phyloP scores from a whole-genome alignment of 2,113 vertebrate species.

The Chascanopsetta lugubris region DNA sequence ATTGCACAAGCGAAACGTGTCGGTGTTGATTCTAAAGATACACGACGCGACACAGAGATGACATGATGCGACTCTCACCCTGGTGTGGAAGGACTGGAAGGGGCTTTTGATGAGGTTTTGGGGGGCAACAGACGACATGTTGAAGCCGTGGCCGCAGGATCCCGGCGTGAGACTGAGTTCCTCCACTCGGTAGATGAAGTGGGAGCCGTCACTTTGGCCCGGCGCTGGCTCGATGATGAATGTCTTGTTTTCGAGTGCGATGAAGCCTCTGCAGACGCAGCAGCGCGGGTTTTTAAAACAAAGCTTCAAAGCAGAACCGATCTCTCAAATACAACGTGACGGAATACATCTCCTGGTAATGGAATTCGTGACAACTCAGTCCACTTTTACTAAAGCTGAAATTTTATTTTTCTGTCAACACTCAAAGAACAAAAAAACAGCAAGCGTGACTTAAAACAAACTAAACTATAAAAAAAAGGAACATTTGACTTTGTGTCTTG shows the following conservation, averaged over 20 bases:
- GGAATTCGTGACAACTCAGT: conserved; percentile 18
- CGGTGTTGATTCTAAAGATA: conserved; percentile 1
- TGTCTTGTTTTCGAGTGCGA: conserved; percentile 86
- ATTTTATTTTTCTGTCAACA: background rate
- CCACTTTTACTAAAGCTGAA: conserved; percentile 2
- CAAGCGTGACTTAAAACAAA: too few species aligned
- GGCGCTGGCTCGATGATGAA: conserved; percentile 88
- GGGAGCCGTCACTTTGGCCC: conserved; percentile 67
- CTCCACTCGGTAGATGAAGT: conserved; percentile 86
- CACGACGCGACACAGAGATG: conserved; percentile 19
- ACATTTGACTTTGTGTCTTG: too few species aligned
- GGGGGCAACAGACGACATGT: conserved; percentile 65
- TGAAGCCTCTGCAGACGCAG: conserved; percentile 88
- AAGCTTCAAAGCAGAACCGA: conserved; percentile 34
- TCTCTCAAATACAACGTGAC: conserved; percentile 28
- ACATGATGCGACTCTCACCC: conserved; percentile 82
- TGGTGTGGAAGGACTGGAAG: conserved; percentile 70
- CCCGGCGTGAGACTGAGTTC: conserved; percentile 80
- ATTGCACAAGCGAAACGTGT: conserved; percentile 17
- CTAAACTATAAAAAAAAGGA: background rate
- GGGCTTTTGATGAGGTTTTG: conserved; percentile 53
- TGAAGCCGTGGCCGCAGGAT: conserved; percentile 86
- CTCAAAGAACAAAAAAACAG: background rate
- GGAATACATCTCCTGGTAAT: conserved; percentile 25
- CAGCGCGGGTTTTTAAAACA: conserved; percentile 30